These are phyloP conservation scores for Corynorhinus townsendii DNA, from an alignment of 2,113 vertebrate species.

Conservation along the genomic window DNA sequence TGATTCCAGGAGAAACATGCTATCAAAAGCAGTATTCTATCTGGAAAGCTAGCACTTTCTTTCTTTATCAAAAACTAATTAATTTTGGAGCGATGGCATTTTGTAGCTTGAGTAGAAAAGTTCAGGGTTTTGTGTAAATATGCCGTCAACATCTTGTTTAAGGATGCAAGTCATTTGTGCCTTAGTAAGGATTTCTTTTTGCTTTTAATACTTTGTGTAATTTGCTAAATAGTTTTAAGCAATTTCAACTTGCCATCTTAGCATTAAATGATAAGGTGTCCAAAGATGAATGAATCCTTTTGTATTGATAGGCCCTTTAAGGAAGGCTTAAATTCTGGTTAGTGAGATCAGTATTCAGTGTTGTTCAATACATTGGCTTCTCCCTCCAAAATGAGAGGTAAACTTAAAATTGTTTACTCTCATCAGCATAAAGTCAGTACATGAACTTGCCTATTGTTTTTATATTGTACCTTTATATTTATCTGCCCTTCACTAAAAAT, in stretches of 20 bases:
- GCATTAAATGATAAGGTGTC: not conserved
- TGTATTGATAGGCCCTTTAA: not conserved
- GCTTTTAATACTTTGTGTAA: not conserved
- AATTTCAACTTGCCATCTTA: constrained; percentile 19
- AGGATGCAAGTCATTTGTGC: not conserved
- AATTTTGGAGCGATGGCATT: not conserved
- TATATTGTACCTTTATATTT: constrained; percentile 14
- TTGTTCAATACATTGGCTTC: not conserved
- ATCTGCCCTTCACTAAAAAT: not conserved
- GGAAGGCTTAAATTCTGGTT: not conserved
- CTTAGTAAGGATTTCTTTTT: constrained; percentile 30
- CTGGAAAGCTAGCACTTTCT: not conserved
- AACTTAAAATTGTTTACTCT: constrained; percentile 12
- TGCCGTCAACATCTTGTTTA: not conserved
- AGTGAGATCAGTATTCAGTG: not conserved
- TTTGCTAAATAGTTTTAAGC: constrained; percentile 18
- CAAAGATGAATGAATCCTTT: not conserved
- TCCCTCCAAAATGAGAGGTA: not conserved
- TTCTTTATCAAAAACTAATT: not conserved
- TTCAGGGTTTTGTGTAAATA: not conserved
- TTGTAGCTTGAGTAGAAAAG: constrained; percentile 30
- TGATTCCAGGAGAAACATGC: not conserved
- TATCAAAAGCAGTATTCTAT: not conserved
- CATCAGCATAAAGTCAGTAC: not conserved
- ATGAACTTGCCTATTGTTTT: not conserved